These are phyloP conservation scores for Drosophila longiperda DNA, from an alignment of 2,888 invertebrate genomes.

Conservation along the genomic window DNA sequence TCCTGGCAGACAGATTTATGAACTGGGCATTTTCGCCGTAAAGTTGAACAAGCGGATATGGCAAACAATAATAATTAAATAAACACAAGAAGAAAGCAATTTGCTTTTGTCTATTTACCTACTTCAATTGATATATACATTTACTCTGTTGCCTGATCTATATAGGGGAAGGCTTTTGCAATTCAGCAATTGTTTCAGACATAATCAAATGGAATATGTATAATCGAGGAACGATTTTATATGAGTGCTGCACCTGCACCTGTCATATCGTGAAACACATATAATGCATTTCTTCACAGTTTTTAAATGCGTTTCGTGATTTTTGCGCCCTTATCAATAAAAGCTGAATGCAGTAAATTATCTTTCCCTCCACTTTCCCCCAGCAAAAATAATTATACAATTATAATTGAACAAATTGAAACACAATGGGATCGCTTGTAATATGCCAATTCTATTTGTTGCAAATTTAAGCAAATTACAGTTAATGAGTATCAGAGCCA, in stretches of 20 bases:
- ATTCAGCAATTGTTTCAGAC: not conserved
- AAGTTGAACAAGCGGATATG: not conserved
- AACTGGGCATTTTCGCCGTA: conserved; percentile 21
- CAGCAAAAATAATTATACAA: not conserved
- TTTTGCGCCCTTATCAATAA: conserved; percentile 36
- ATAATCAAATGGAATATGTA: not conserved
- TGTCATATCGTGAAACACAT: conserved; percentile 33
- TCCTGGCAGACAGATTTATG: conserved; percentile 44
- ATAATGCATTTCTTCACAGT: conserved; percentile 24
- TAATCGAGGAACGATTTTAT: not conserved
- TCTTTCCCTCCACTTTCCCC: conserved; percentile 53
- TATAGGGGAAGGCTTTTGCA: not conserved
- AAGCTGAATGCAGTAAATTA: not conserved
- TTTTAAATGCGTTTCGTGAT: conserved; percentile 43
- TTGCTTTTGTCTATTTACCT: not conserved
- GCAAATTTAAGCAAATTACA: conserved; percentile 51
- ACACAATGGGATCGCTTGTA: conserved; percentile 38
- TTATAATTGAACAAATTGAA: conserved; percentile 22
- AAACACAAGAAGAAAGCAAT: not conserved
- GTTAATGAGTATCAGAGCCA: conserved; percentile 48
- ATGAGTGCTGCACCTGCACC: conserved; percentile 24
- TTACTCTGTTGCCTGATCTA: not conserved
- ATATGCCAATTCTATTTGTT: conserved; percentile 32
- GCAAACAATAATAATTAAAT: not conserved
- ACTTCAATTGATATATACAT: not conserved